phyloP scores from a whole-genome alignment of 2,113 vertebrate genomes.

The Petromus typicus region DNA sequence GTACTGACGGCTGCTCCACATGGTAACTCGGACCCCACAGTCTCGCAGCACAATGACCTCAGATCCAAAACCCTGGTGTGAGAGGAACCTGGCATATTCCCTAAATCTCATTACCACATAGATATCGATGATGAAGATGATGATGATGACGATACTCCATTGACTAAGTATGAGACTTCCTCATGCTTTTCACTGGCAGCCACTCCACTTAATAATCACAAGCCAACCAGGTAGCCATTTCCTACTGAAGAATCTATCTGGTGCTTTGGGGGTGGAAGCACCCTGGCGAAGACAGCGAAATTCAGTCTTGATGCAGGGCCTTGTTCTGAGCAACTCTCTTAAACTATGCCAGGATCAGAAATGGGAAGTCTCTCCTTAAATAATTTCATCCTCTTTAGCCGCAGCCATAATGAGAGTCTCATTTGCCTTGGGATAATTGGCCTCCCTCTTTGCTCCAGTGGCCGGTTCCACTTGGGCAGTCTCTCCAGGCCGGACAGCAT shows the following conservation, averaged over 20 bases:
- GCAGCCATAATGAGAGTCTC: conserved; percentile 31
- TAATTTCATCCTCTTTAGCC: conserved; percentile 24
- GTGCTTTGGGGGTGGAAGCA: not conserved
- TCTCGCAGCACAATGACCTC: not conserved
- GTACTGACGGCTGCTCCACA: not conserved
- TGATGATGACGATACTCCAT: not conserved
- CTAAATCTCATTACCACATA: not conserved
- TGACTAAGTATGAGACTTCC: not conserved
- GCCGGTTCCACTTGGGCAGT: conserved; percentile 36
- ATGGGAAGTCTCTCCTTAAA: not conserved
- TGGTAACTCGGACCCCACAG: not conserved
- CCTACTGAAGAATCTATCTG: not conserved
- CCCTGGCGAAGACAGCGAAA: not conserved
- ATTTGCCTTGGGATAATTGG: conserved; percentile 57
- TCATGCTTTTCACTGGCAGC: not conserved
- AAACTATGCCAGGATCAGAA: not conserved
- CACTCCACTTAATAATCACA: not conserved
- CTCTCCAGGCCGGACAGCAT: not conserved
- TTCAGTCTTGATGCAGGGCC: not conserved
- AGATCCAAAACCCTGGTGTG: not conserved
- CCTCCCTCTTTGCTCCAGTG: conserved; percentile 14
- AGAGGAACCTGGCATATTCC: not conserved
- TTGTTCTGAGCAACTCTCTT: not conserved
- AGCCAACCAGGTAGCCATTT: not conserved
- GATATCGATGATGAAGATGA: too few species aligned